Evolutionary conservation across 2,797 vertebrate species (phyloP), one percentile per base, ranked within the genome.

Genomic region (Pygocentrus nattereri): DNA sequence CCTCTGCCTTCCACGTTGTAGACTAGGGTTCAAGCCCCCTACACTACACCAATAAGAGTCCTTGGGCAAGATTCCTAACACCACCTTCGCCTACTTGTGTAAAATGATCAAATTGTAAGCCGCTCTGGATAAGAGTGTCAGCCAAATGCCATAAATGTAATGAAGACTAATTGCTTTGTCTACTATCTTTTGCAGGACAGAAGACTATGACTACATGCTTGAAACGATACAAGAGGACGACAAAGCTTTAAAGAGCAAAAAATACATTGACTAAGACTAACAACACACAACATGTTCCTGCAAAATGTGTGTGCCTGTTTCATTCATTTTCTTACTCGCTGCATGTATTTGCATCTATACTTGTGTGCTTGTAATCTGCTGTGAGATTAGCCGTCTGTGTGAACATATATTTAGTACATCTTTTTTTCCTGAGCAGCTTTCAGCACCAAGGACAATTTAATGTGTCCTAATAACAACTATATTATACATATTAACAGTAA

Each of bases 151-250:
- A n/a, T n/a, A n/a, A n/a, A n/a, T n/a, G n/a, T n/a, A n/a, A n/a
- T n/a, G n/a, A n/a, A n/a, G n/a, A n/a, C 30, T 34, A 67, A 52
- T 7, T 34, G 4, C 11, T 49, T n/a, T 59, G 41, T 84, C 0
- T 84, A 0, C 71, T 89, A 75, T 85, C 49, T 87, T 67, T 13
- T 34, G 27, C 86, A 94, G 93, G 91, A 59, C 70, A 78, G 82
- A 87, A 84, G 85, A 85, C 59, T 83, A 88, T 74, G 84, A 90
- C 70, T 87, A 81, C 27, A 76, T 64, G 68, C 72, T 23, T 58
- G 87, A 86, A 68, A 90, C 86, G 76, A 83, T 89, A 75, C 89
- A 91, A 79, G 80, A 84, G 41, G 81, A 88, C 64, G 82, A 70
- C 69, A 83, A 75, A 72, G 11, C 1, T 85, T 82, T 74, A 49